phyloP scores from a whole-genome alignment of 2,797 vertebrate genomes.

The Uromys caudimaculatus region DNA sequence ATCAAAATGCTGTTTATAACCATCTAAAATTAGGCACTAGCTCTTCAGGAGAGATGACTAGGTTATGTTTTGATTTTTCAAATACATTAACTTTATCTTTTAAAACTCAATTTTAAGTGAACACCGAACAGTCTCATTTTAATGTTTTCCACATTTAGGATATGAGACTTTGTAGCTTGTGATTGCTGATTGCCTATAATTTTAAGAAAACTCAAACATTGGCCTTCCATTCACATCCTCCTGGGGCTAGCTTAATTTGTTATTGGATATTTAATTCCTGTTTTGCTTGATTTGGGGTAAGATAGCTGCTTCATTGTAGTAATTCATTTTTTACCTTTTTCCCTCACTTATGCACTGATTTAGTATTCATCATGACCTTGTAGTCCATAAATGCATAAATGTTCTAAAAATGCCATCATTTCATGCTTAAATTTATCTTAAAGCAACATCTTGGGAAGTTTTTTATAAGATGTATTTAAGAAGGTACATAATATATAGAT shows the following conservation, averaged over 20 bases:
- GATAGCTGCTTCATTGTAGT: constrained; percentile 14
- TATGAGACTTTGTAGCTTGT: constrained; percentile 17
- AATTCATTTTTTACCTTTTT: constrained; percentile 10
- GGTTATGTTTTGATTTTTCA: constrained; percentile 39
- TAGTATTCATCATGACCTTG: constrained; percentile 19
- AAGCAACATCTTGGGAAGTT: background rate
- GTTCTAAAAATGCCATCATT: constrained; percentile 16
- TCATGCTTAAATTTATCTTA: constrained; percentile 47
- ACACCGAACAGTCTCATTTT: background rate
- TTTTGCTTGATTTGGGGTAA: constrained; percentile 54
- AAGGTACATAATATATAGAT: background rate
- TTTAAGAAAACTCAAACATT: constrained; percentile 54
- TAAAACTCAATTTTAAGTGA: constrained; percentile 54
- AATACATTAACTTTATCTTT: background rate
- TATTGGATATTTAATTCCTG: constrained; percentile 59
- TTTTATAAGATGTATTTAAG: background rate
- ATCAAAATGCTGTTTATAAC: constrained; percentile 48
- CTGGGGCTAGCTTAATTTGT: constrained; percentile 39
- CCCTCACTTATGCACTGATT: constrained; percentile 3
- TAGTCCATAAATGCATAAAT: background rate
- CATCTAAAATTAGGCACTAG: background rate
- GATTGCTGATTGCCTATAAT: constrained; percentile 61
- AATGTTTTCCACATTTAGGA: constrained; percentile 39
- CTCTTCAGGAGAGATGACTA: background rate
- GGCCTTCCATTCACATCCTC: constrained; percentile 48